Conservation (phyloP, 2,113 vertebrate species). For the Podarcis muralis region DNA sequence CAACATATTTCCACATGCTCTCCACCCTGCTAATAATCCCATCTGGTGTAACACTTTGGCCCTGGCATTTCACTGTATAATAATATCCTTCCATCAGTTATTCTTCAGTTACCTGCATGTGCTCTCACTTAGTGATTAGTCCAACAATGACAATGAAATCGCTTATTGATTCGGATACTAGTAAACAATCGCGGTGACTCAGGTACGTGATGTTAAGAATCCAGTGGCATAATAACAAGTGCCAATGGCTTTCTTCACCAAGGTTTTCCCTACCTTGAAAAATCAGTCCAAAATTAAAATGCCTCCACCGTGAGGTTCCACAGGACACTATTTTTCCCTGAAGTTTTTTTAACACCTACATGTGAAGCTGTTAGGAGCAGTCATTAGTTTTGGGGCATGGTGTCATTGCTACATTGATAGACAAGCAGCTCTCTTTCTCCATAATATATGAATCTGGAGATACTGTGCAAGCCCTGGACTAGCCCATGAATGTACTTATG, state of each 20-base stretch:
- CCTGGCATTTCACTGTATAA: constrained; percentile 6
- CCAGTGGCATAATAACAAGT: background rate
- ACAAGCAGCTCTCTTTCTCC: too few species aligned
- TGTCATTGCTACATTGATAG: too few species aligned
- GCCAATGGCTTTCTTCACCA: background rate
- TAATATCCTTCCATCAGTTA: constrained; percentile 14
- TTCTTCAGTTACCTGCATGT: background rate
- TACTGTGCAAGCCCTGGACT: too few species aligned
- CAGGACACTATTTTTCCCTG: too few species aligned
- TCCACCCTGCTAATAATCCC: constrained; percentile 41
- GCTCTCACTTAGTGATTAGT: background rate
- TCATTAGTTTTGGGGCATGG: too few species aligned
- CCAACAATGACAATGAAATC: background rate
- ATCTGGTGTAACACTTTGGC: constrained; percentile 39
- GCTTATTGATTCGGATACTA: background rate
- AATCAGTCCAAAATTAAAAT: background rate
- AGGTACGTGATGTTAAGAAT: background rate
- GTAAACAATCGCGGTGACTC: background rate
- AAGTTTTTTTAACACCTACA: too few species aligned
- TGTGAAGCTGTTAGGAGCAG: too few species aligned
- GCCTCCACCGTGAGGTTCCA: background rate
- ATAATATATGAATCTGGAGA: too few species aligned
- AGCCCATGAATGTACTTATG: too few species aligned
- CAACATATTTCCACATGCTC: constrained; percentile 34
- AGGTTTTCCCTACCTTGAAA: background rate